Conservation (phyloP, 2,888 invertebrate species). For the Busseola fusca region DNA sequence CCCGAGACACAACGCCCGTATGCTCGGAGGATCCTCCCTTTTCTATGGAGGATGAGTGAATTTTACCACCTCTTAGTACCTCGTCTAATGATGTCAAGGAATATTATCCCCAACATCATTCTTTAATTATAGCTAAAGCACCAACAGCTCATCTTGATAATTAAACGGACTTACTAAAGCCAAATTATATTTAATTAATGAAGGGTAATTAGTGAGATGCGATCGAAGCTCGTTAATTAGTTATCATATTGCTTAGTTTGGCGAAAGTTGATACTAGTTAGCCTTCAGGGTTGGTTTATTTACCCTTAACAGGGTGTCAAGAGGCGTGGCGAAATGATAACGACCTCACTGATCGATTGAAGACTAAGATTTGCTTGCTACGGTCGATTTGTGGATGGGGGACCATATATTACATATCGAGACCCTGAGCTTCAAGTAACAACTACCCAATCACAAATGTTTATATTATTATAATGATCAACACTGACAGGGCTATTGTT, state of each 20-base stretch:
- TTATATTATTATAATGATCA: no score
- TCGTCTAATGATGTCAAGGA: background rate
- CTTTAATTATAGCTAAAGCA: constrained; percentile 8
- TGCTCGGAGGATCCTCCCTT: background rate
- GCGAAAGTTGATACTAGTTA: background rate
- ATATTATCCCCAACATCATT: background rate
- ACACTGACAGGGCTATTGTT: no score
- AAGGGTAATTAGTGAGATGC: constrained; percentile 24
- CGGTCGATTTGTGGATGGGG: no score
- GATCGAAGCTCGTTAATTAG: constrained; percentile 27
- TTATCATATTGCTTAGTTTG: constrained; percentile 4
- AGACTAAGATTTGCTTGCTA: background rate
- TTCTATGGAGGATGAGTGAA: background rate
- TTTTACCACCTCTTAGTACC: background rate
- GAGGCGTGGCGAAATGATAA: background rate
- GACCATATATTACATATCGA: no score
- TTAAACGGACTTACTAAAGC: constrained; percentile 19
- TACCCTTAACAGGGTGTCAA: background rate
- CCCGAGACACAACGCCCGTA: background rate
- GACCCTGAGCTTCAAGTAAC: no score
- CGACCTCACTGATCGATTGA: background rate
- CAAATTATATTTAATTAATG: constrained; percentile 39
- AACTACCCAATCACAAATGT: no score
- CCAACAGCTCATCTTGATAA: constrained; percentile 28
- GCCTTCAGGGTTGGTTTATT: background rate